Percentiles rank a stretch among this genome's conserved stretches.
These are phyloP conservation scores for Hipparchia sbordonii DNA, from an alignment of 2,888 invertebrate genomes.

Conservation along the genomic window DNA sequence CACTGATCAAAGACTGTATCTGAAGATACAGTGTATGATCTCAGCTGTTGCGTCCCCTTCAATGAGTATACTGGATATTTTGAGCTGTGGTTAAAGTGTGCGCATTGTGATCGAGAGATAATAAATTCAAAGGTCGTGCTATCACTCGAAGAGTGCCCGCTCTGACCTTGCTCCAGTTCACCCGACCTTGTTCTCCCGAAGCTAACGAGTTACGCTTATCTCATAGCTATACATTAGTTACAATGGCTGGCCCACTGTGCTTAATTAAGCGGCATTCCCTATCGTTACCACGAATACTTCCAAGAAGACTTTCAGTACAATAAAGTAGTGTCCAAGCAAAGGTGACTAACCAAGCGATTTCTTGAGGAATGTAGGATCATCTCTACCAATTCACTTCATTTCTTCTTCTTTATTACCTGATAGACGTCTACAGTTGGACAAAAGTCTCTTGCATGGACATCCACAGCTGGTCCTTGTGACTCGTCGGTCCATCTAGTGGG, in stretches of 20 bases:
- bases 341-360: neutral
- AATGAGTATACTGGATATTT: conserved; percentile 6
- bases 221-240: conserved; percentile 59
- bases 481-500: no score
- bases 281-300: conserved; percentile 41
- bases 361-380: neutral
- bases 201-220: conserved; percentile 64
- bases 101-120: conserved; percentile 59
- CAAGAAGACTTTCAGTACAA: conserved; percentile 30
- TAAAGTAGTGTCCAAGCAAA: neutral
- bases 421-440: no score
- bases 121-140: conserved; percentile 73
- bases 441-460: no score
- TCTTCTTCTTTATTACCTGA: no score
- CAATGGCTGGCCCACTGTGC: conserved; percentile 63
- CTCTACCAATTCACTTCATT: no score
- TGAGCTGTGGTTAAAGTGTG: conserved; percentile 22
- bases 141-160: conserved; percentile 71
- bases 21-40: no score
- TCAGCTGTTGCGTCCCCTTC: neutral
- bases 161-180: conserved; percentile 76
- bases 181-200: conserved; percentile 70
- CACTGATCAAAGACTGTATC: no score
- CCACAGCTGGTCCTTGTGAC: no score
- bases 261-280: conserved; percentile 65